Base-by-base conservation (phyloP, 2,888 invertebrate species). In the Piscicola geometra region DNA sequence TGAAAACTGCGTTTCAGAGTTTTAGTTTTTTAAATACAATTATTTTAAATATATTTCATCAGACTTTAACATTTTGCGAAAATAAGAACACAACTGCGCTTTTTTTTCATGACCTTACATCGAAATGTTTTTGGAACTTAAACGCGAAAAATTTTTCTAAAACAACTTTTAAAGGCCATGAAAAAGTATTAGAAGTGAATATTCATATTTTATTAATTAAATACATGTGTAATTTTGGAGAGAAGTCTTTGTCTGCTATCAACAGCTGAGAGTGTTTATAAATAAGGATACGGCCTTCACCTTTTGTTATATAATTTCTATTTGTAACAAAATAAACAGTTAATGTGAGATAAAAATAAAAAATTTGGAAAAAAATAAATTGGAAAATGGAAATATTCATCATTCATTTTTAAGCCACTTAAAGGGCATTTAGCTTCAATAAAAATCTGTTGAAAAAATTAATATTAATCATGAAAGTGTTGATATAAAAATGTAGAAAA, bases 401-500 rank as follows among this genome's bases (percentile, higher is more conserved):
- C n/a, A n/a, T n/a, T n/a, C n/a, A n/a, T n/a, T n/a, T n/a, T n/a
- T n/a, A n/a, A n/a, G n/a, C n/a, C n/a, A n/a, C n/a, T n/a, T n/a
- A n/a, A n/a, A n/a, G n/a, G n/a, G n/a, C n/a, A n/a, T n/a, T n/a
- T n/a, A n/a, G n/a, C n/a, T n/a, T n/a, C n/a, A n/a, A n/a, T n/a
- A n/a, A n/a, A n/a, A n/a, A n/a, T n/a, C n/a, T n/a, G n/a, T n/a
- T n/a, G n/a, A n/a, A n/a, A n/a, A n/a, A n/a, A n/a, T n/a, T n/a
- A n/a, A n/a, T n/a, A n/a, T n/a, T n/a, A n/a, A n/a, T n/a, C n/a
- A n/a, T n/a, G n/a, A n/a, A n/a, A n/a, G n/a, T n/a, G n/a, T n/a
- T n/a, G n/a, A n/a, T n/a, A 66, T 66, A 47, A 47, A 71, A 47
- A 71, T 28, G 47, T 47, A 41, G 71, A 71, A 71, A 36, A 25